Percentiles rank a stretch among this genome's conserved stretches.
Conservation (phyloP, 2,797 vertebrate genomes). For the Melanotaenia maccullochi region DNA sequence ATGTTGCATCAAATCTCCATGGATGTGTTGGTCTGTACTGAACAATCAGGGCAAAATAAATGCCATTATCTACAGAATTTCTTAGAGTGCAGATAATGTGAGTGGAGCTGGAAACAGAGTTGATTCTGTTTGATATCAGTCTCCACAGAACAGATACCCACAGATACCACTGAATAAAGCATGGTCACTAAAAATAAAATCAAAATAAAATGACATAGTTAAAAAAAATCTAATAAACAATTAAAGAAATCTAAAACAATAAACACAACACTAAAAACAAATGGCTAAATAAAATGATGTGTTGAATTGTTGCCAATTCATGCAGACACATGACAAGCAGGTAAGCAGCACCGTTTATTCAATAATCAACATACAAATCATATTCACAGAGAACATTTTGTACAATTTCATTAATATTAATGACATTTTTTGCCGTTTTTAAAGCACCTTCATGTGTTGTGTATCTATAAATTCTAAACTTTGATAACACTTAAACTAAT, state of each 20-base stretch:
- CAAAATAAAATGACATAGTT: no score
- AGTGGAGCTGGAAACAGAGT: not conserved
- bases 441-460: conserved; percentile 5
- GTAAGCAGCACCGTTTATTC: conserved; percentile 34
- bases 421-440: not conserved
- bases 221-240: no score
- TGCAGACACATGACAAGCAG: not conserved
- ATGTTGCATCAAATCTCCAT: not conserved
- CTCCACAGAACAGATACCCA: no score
- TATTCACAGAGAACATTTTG: conserved; percentile 21
- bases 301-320: no score
- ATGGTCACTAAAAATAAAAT: no score
- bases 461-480: not conserved
- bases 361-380: conserved; percentile 25
- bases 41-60: not conserved
- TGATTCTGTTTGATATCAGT: no score
- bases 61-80: not conserved
- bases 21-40: not conserved
- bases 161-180: no score
- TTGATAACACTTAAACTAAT: not conserved
- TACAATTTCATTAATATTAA: conserved; percentile 21
- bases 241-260: no score
- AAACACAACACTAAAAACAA: no score
- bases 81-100: not conserved
- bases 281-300: no score